Evolutionary conservation across 1,140 invertebrate genomes (phyloP), one percentile per base, ranked within the genome.

Genomic region (Pogonognathellus flavescens): DNA sequence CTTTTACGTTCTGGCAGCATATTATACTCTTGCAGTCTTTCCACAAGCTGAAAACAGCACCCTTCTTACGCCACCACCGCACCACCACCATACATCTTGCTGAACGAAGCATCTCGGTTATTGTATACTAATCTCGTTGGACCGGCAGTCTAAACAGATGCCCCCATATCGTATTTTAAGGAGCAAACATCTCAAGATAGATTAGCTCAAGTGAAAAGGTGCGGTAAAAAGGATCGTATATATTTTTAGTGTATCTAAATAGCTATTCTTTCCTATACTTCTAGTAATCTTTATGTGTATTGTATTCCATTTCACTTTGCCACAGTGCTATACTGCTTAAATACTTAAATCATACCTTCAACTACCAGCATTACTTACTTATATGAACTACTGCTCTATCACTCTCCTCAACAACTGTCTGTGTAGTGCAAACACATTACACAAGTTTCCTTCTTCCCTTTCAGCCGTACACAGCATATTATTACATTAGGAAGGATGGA

Each of bases 181-280:
- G 70, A 76, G 70, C 0, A 76, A 76, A 50, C 70, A 50, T 76
- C 70, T 76, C 31, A 76, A 76, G 70, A 76, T 76, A 76, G 70
- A 76, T 76, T 76, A 76, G 70, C 41, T 76, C 10, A 76, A 76
- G 66, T 76, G 70, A 76, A 50, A 76, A 49, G 70, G 70, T 49
- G 41, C n/a, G 31, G 31, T 49, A 50, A 76, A 25, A 25, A 22
- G 62, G 62, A 25, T 66, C 6, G 18, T n/a, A 20, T n/a, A 20
- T 55, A 55, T 11, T 11, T 14, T 55, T 1, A 55, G 53, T 55
- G 53, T 16, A 55, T 16, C 31, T 41, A 41, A 57, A 57, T 57
- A 57, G 11, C 53, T 57, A 14, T 57, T 57, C 53, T 57, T 13
- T 57, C 11, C 53, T 57, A 57, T 57, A 57, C 31, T 41, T 41